Evolutionary conservation across 2,888 invertebrate species (phyloP).

Genomic region (Axea sp.): DNA sequence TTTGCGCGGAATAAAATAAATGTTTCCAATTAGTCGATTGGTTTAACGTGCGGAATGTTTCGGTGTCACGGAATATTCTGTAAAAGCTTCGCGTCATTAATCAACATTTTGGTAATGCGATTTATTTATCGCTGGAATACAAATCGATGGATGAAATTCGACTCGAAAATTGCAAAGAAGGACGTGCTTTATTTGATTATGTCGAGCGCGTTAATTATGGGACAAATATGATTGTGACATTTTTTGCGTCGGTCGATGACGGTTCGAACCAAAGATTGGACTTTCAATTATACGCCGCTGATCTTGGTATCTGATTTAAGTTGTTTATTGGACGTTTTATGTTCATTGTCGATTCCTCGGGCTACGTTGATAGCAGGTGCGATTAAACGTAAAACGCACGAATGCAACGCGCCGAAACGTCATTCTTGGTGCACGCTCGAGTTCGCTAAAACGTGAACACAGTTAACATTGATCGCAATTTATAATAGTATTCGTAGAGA

Average conservation of each 20-base stretch:
- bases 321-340: slow-evolving; percentile 30
- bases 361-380: slow-evolving; percentile 72
- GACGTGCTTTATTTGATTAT: no score
- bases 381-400: slow-evolving; percentile 71
- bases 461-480: slow-evolving; percentile 50
- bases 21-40: no score
- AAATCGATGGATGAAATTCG: no score
- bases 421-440: slow-evolving; percentile 67
- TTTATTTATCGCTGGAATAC: slow-evolving; percentile 22
- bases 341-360: slow-evolving; percentile 30
- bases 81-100: slow-evolving; percentile 10
- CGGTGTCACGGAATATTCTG: slow-evolving; percentile 10
- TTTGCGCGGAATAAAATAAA: no score
- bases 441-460: slow-evolving; percentile 40
- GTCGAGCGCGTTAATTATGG: no score
- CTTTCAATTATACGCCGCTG: slow-evolving; percentile 37
- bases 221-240: no score
- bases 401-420: slow-evolving; percentile 72
- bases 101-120: slow-evolving; percentile 22
- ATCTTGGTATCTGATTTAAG: slow-evolving; percentile 28
- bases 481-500: slow-evolving; percentile 39
- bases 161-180: no score
- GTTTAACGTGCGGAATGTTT: no score
- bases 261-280: no score
- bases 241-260: no score